Base-by-base conservation (phyloP, 2,888 invertebrate genomes). In the Andrena camellia region DNA sequence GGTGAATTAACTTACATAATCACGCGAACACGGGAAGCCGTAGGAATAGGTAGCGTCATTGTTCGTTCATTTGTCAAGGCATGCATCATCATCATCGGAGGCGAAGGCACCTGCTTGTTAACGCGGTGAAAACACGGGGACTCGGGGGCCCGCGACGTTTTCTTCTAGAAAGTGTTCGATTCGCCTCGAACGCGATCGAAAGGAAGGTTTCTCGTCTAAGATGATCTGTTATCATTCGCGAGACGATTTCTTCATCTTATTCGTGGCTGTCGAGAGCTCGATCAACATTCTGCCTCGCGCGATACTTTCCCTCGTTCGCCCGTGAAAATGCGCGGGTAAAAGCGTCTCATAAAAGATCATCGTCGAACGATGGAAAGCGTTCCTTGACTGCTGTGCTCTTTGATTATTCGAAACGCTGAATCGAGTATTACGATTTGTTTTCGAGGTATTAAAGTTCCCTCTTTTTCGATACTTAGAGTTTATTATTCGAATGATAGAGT, bases 21-120 rank as follows among this genome's bases (percentile, higher is more conserved):
- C 84, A 26, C 52, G 74, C 80, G 81, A 87, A 86, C 77, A 78
- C 88, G 80, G 89, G 85, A 90, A 88, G 87, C 87, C 87, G 86
- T 88, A 82, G 83, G 86, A 90, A 87, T 83, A 83, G 86, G 84
- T 71, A 73, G 80, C 80, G 86, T 86, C 84, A 87, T 90, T 88
- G 88, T 90, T 86, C 79, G 62, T 70, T 73, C 78, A 70, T 86
- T 83, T 83, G 71, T 68, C 77, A 63, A 54, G 20, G 62, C 50
- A 62, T 62, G 73, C 74, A 35, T 69, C 78, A 59, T 76, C 68
- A 64, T 69, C 60, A 35, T 62, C 8, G 67, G 35, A 66, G 62
- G 17, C 31, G 33, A 20, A 35, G 33, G n/a, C 35, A 26, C 17
- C 50, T 33, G 63, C 54, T 68, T 33, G 67, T 72, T 77, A 68